phyloP scores from a whole-genome alignment of 2,113 vertebrate species.

The Isichthys henryi region DNA sequence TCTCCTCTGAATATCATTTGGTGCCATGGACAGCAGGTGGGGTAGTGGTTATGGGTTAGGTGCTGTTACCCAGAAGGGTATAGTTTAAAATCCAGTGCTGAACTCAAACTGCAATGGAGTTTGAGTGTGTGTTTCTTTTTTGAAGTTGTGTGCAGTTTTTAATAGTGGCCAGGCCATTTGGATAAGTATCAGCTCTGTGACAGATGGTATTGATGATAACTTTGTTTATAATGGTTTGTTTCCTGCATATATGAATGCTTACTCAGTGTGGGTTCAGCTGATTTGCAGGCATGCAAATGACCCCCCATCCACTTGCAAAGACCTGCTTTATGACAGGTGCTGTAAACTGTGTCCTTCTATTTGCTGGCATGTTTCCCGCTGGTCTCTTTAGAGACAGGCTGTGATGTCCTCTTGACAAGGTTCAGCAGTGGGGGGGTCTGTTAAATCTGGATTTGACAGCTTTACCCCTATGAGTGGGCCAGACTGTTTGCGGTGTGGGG shows the following conservation, averaged over 20 bases:
- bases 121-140: background rate
- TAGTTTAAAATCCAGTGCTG: background rate
- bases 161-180: background rate
- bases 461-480: background rate
- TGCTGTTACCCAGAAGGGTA: background rate
- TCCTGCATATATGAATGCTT: background rate
- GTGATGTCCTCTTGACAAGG: background rate
- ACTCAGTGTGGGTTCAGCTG: background rate
- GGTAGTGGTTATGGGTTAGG: background rate
- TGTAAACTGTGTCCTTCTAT: background rate
- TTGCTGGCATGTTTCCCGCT: background rate
- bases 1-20: background rate
- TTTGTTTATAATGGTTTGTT: background rate
- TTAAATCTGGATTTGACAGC: background rate
- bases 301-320: conserved; percentile 26
- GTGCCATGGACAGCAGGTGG: background rate
- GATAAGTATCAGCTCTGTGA: background rate
- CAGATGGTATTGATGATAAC: background rate
- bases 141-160: background rate
- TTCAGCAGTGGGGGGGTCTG: background rate
- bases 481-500: background rate
- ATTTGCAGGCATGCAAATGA: background rate
- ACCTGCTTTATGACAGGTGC: conserved; percentile 35
- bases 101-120: background rate
- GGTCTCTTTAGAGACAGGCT: background rate